Conservation (phyloP, 1,140 invertebrate species). For the Conus ventricosus region DNA sequence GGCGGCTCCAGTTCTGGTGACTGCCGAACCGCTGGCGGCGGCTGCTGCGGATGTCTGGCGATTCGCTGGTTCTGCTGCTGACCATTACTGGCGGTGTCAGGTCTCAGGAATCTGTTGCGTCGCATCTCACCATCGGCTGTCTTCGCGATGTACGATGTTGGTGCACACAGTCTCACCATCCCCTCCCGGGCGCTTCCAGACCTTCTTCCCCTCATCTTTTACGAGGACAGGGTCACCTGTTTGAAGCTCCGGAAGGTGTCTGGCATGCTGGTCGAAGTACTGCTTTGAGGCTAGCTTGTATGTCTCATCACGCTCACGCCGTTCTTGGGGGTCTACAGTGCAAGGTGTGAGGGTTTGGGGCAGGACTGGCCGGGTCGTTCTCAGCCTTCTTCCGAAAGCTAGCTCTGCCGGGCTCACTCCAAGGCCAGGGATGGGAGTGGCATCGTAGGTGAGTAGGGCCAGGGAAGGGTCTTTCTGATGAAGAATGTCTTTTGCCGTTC, state of each 20-base stretch:
- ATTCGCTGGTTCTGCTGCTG: too few species aligned
- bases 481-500: conserved; percentile 45
- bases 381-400: background rate
- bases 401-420: background rate
- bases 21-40: too few species aligned
- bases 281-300: background rate
- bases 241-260: background rate
- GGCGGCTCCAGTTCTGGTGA: too few species aligned
- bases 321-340: background rate
- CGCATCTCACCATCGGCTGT: too few species aligned
- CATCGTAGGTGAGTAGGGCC: background rate
- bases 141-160: too few species aligned
- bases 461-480: background rate
- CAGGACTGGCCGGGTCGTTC: background rate
- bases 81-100: too few species aligned
- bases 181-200: too few species aligned
- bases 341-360: background rate
- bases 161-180: too few species aligned
- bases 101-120: too few species aligned
- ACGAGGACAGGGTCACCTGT: background rate
- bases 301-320: too few species aligned
- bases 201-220: too few species aligned
- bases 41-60: too few species aligned
- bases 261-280: background rate
- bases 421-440: background rate